Conservation (phyloP, 1,140 invertebrate species). For the Calliopsis andreniformis region DNA sequence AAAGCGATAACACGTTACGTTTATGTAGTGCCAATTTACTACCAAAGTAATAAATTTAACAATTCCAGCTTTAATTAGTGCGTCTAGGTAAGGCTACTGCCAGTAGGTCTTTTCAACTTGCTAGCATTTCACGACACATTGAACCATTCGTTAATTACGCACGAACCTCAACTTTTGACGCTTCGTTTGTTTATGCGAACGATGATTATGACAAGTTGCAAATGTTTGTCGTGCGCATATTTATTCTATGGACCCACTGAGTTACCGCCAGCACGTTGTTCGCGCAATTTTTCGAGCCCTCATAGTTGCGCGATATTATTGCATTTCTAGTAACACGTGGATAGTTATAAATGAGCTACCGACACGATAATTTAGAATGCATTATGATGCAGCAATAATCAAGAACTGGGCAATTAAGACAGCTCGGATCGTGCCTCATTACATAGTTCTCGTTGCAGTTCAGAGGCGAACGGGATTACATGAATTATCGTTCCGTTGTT, state of each 20-base stretch:
- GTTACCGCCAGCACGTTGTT: neutral
- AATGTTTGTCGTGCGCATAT: neutral
- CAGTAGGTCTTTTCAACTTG: neutral
- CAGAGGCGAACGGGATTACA: conserved; percentile 20
- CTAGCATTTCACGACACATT: neutral
- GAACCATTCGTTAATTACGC: neutral
- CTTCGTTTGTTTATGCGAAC: conserved; percentile 7
- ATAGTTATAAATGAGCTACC: conserved; percentile 45
- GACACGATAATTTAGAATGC: conserved; percentile 44
- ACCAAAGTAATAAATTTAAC: neutral
- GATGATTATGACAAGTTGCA: neutral
- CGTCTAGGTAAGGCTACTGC: neutral
- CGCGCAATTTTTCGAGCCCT: neutral
- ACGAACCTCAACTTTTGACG: neutral
- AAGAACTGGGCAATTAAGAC: conserved; percentile 45
- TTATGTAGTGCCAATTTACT: neutral
- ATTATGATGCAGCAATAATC: conserved; percentile 10
- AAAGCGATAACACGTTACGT: too few relatives aligned
- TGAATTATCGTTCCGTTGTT: conserved; percentile 29
- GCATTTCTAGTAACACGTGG: neutral
- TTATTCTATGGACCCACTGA: neutral
- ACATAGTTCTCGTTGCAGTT: conserved; percentile 21
- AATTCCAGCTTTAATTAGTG: neutral
- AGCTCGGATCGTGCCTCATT: conserved; percentile 37
- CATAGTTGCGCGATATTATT: conserved; percentile 37